Evolutionary conservation across 2,888 invertebrate genomes (phyloP).

Genomic region (Cantharis flavilabris): DNA sequence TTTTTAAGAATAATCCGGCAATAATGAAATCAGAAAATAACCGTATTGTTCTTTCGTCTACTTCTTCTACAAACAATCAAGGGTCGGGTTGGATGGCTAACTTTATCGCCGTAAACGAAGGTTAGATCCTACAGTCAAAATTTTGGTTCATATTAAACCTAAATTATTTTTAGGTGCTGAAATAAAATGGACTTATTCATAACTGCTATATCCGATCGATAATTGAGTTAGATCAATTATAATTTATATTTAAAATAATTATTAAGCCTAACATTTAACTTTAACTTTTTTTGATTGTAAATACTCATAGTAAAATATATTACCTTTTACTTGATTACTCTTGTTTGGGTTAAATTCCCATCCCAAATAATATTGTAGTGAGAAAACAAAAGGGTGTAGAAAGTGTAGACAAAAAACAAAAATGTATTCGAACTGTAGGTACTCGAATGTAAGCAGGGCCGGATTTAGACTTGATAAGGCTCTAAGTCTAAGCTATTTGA

Average conservation of each 20-base stretch:
- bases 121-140: conserved; percentile 1
- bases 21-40: conserved; percentile 45
- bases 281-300: no score
- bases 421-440: no score
- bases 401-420: no score
- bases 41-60: conserved; percentile 64
- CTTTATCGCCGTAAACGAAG: conserved; percentile 43
- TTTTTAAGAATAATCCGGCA: conserved; percentile 19
- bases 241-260: neutral
- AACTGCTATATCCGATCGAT: no score
- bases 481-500: no score
- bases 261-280: neutral
- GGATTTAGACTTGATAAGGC: no score
- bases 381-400: no score
- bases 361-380: no score
- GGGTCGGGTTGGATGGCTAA: conserved; percentile 71
- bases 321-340: no score
- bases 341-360: no score
- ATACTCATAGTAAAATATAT: no score
- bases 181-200: neutral
- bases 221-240: neutral
- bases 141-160: neutral
- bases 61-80: conserved; percentile 69
- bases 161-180: neutral
- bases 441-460: no score